These are phyloP conservation scores for Acrobasis repandana DNA, from an alignment of 2,888 invertebrate species.

Conservation along the genomic window DNA sequence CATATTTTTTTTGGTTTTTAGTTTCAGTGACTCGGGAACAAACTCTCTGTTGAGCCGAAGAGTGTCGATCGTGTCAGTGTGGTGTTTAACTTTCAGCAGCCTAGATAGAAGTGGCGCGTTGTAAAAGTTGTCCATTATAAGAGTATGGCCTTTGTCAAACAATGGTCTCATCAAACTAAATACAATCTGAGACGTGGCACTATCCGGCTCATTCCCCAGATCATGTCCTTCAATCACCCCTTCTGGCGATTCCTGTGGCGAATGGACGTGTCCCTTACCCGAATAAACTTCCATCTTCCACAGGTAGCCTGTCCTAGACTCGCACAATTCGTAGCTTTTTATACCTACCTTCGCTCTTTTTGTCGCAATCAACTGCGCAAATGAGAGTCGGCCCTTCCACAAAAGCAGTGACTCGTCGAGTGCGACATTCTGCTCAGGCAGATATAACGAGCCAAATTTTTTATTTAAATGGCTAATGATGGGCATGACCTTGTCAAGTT, in stretches of 20 bases:
- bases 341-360: slow-evolving; percentile 34
- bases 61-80: no score
- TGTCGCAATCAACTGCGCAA: slow-evolving; percentile 30
- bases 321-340: slow-evolving; percentile 35
- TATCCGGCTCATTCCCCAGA: slow-evolving; percentile 20
- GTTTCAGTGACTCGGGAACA: no score
- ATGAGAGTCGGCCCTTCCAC: slow-evolving; percentile 32
- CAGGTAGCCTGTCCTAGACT: slow-evolving; percentile 33
- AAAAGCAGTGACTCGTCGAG: slow-evolving; percentile 35
- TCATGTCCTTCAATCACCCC: slow-evolving; percentile 21
- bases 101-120: no score
- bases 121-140: no score
- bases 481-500: slow-evolving; percentile 21
- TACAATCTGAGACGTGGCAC: no score
- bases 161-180: no score
- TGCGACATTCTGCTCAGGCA: no score
- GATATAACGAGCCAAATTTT: no score
- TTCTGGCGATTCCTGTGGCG: slow-evolving; percentile 22
- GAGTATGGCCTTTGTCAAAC: no score
- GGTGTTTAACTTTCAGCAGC: no score
- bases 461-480: slow-evolving; percentile 11
- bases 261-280: slow-evolving; percentile 14
- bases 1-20: no score
- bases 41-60: slow-evolving; percentile 32
- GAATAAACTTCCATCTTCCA: slow-evolving; percentile 33